phyloP scores from a whole-genome alignment of 2,797 vertebrate species.

The Aplochiton taeniatus region DNA sequence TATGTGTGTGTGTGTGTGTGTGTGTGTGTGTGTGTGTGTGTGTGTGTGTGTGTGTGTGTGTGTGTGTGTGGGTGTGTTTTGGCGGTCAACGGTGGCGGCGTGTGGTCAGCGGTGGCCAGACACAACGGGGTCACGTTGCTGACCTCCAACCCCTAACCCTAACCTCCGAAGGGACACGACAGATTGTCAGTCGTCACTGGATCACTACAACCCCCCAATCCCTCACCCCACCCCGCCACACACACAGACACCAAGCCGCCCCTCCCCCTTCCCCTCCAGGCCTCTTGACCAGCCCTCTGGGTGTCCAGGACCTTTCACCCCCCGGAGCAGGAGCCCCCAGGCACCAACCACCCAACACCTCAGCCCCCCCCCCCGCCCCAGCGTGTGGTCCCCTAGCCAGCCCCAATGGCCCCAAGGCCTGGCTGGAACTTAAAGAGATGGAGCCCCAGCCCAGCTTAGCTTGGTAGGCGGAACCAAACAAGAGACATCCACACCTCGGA shows the following conservation, averaged over 20 bases:
- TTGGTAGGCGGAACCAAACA: not conserved
- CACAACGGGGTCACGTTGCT: constrained; percentile 53
- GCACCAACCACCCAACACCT: constrained; percentile 19
- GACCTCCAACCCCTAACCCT: constrained; percentile 67
- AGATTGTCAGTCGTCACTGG: constrained; percentile 67
- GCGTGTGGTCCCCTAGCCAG: constrained; percentile 11
- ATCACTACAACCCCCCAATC: constrained; percentile 1
- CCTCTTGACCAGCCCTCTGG: constrained; percentile 20
- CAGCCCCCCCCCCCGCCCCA: not conserved
- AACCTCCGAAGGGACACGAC: constrained; percentile 61
- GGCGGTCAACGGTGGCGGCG: not conserved
- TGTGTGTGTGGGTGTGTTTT: constrained; percentile 6
- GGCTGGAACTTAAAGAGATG: constrained; percentile 38
- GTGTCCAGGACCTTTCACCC: constrained; percentile 43
- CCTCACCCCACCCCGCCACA: constrained; percentile 23
- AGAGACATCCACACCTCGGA: not conserved
- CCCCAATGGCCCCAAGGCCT: constrained; percentile 36
- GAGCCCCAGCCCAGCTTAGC: constrained; percentile 1
- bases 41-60: constrained; percentile 1
- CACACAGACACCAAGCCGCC: constrained; percentile 14
- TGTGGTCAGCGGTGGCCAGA: constrained; percentile 31
- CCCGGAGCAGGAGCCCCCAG: constrained; percentile 52
- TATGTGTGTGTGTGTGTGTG: constrained; percentile 15
- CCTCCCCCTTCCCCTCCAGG: constrained; percentile 9
- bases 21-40: constrained; percentile 13